phyloP scores from a whole-genome alignment of 2,113 vertebrate genomes.

The Candoia aspera region DNA sequence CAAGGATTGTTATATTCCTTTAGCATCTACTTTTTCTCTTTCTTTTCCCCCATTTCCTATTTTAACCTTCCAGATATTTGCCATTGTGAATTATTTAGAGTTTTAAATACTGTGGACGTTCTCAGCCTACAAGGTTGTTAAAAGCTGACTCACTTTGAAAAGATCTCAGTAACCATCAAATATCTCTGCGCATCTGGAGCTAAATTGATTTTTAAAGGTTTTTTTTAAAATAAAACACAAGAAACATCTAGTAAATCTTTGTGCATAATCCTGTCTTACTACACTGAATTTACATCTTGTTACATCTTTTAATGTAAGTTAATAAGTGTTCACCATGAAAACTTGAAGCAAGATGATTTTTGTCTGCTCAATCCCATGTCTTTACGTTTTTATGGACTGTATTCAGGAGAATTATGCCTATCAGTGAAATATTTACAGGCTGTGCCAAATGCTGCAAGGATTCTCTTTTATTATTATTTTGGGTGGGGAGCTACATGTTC shows the following conservation, averaged over 20 bases:
- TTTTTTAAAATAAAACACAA: not conserved
- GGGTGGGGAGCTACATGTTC: not conserved
- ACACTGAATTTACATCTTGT: not conserved
- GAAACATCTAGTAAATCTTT: not conserved
- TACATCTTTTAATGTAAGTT: not conserved
- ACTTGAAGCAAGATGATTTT: not conserved
- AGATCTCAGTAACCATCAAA: not conserved
- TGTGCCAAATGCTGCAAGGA: not conserved
- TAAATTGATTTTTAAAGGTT: not conserved
- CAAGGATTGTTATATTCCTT: not conserved
- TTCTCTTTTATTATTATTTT: not conserved
- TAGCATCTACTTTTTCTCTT: not conserved
- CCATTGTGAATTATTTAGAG: not conserved
- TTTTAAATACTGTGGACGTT: not conserved
- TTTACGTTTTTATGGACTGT: not conserved
- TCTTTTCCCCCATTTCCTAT: not conserved
- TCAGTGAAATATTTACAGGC: not conserved
- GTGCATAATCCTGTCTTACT: not conserved
- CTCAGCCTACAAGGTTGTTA: not conserved
- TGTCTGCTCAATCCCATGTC: not conserved
- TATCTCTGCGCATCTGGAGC: not conserved
- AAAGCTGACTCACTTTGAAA: slow-evolving; percentile 27
- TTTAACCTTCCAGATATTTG: not conserved
- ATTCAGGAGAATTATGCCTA: not conserved
- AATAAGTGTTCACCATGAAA: not conserved